Base-by-base conservation (phyloP, 2,113 vertebrate species). In the Anguilla rostrata region DNA sequence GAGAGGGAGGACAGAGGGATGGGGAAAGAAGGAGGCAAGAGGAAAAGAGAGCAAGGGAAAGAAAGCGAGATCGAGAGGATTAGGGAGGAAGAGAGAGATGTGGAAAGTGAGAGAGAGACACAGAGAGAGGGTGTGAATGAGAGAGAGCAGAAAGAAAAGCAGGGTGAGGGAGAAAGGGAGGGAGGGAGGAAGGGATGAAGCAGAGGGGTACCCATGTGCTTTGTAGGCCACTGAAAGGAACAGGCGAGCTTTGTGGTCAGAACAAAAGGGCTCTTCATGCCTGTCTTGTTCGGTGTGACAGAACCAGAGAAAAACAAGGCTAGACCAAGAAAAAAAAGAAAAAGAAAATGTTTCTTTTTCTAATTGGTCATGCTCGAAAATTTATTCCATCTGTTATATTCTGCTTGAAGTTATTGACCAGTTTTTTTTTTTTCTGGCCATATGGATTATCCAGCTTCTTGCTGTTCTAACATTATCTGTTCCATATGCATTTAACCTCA, bases 21-120 rank as follows among this genome's bases (percentile, higher is more conserved):
- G 81, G 26, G 82, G 82, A 80, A 84, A 86, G 75, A 86, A 56
- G 11, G 79, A 89, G 83, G 85, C 84, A 83, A 82, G 83, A 1
- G 16, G 43, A 81, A 57, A 9, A 78, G 43, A 39, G 53, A 46
- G 56, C n/a, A 78, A 34, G 18, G 57, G 43, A 34, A 43, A 39
- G 84, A 84, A 4, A 29, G n/a, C 78, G 22, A 63, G n/a, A 63
- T 34, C 82, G 39, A 46, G 34, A 87, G 87, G 41, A n/a, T 12
- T 60, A 63, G 46, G 20, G 6, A 53, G n/a, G 39, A 39, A 81
- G 83, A 29, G 22, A 60, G 87, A 46, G 29, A 53, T 46, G 57
- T 46, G 34, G 84, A 84, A 4, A 29, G n/a, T 78, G 22, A 63
- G n/a, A 81, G 40, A 46, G 34, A 86, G 87, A 57, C n/a, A 20